phyloP scores from a whole-genome alignment of 2,888 invertebrate species.

The Tethea ocularis region DNA sequence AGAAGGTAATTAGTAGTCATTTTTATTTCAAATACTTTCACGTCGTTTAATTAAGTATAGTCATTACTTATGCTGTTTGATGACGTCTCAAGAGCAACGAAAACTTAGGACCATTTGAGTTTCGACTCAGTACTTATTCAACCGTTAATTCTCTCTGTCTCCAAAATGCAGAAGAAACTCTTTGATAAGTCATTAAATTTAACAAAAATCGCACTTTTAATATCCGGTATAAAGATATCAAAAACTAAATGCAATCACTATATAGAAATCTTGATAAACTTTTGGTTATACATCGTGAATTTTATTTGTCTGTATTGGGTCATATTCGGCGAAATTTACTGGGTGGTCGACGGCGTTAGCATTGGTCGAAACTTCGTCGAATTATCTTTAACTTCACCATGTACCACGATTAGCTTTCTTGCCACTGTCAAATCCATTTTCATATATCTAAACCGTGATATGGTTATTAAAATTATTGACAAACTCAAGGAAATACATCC shows the following conservation, averaged over 20 bases:
- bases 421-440: constrained; percentile 48
- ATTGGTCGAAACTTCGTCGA: constrained; percentile 51
- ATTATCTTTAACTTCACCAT: constrained; percentile 54
- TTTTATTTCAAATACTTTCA: not conserved
- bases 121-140: not conserved
- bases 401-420: constrained; percentile 51
- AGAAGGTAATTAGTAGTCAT: not conserved
- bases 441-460: constrained; percentile 44
- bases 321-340: constrained; percentile 52
- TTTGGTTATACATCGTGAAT: constrained; percentile 46
- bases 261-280: constrained; percentile 32
- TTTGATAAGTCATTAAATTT: constrained; percentile 46
- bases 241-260: constrained; percentile 18
- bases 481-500: constrained; percentile 55
- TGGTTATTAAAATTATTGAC: constrained; percentile 37
- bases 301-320: constrained; percentile 49
- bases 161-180: constrained; percentile 15
- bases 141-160: not conserved
- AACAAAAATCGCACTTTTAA: constrained; percentile 42
- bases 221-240: constrained; percentile 53
- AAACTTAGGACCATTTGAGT: not conserved
- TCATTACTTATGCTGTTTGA: not conserved
- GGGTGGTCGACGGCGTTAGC: constrained; percentile 51
- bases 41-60: not conserved
- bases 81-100: not conserved